Percentiles rank a stretch among this genome's conserved stretches.
Conservation (phyloP, 2,888 invertebrate species). For the Brachycybe producta region DNA sequence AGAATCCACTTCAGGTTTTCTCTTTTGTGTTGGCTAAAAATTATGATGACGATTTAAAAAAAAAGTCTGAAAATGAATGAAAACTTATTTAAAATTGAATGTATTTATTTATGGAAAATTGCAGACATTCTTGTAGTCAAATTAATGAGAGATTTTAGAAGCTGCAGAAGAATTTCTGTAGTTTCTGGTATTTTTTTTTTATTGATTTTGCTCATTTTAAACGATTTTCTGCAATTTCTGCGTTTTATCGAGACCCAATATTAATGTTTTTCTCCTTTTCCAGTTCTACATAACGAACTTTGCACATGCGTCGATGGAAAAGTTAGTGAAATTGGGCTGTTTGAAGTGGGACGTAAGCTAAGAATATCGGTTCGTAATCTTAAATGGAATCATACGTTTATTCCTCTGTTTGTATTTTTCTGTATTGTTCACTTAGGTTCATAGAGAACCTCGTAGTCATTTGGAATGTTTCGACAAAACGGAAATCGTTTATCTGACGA, state of each 20-base stretch:
- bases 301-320: conserved; percentile 53
- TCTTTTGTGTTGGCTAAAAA: too few relatives aligned
- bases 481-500: conserved; percentile 75
- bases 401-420: conserved; percentile 16
- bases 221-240: too few relatives aligned
- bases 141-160: too few relatives aligned
- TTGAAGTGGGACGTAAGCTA: conserved; percentile 77
- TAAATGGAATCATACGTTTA: not conserved
- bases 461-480: conserved; percentile 57
- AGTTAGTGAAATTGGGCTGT: conserved; percentile 70
- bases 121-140: too few relatives aligned
- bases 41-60: too few relatives aligned
- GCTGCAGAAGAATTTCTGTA: too few relatives aligned
- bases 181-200: too few relatives aligned
- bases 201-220: too few relatives aligned
- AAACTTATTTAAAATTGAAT: too few relatives aligned
- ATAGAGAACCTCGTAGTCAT: conserved; percentile 54
- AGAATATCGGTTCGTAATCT: conserved; percentile 1
- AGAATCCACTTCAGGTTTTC: conserved; percentile 52
- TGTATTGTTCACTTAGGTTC: conserved; percentile 41
- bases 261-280: conserved; percentile 18
- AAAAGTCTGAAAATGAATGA: conserved; percentile 11
- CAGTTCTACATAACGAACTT: conserved; percentile 73
- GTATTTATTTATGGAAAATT: too few relatives aligned
- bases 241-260: conserved; percentile 8